Base-by-base conservation (phyloP, 2,113 vertebrate species). In the Edolisoma coerulescens region DNA sequence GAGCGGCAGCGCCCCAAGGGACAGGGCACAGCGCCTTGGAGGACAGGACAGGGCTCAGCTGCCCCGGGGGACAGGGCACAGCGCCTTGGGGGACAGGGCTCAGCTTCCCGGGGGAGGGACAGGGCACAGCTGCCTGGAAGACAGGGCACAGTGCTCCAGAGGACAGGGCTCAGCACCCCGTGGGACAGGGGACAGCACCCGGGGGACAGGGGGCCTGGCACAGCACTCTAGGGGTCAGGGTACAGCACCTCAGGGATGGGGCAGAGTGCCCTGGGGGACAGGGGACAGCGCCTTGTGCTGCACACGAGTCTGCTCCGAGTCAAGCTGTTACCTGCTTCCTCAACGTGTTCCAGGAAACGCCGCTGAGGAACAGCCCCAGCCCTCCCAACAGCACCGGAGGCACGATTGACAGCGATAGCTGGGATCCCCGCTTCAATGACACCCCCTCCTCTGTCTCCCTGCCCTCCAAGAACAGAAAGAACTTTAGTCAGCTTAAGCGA, bases 301-400 rank as follows among this genome's bases (percentile, higher is more conserved):
- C 23, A 2, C 5, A 1, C 0, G 0, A 3, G 3, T 4, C 8
- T 4, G 39, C 35, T 71, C 49, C 0, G 0, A 9, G 16, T 49
- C 44, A 45, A 79, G 70, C 33, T 37, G 52, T 44, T 52, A 22
- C 27, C 50, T 3, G 7, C 19, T 65, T 75, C 22, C 26, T 47
- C 8, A 3, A 20, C 0, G 1, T 30, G 44, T 91, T 75, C 44
- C 80, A 99, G 99, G 99, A 99, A 84, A 96, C 98, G 2, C 97
- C 99, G 6, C 95, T 99, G 76, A 98, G 99, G 94, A 99, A 99
- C 96, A 99, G 99, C 91, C 99, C 99, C 85, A 99, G 99, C 92
- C 99, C 99, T 2, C 99, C 99, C 35, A 99, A 99, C 97, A 99
- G 99, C 96, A 99, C 99, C 1, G 99, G 99, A 9, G 99, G 99